phyloP scores from a whole-genome alignment of 2,797 vertebrate species.

The Enteromius fasciolatus region DNA sequence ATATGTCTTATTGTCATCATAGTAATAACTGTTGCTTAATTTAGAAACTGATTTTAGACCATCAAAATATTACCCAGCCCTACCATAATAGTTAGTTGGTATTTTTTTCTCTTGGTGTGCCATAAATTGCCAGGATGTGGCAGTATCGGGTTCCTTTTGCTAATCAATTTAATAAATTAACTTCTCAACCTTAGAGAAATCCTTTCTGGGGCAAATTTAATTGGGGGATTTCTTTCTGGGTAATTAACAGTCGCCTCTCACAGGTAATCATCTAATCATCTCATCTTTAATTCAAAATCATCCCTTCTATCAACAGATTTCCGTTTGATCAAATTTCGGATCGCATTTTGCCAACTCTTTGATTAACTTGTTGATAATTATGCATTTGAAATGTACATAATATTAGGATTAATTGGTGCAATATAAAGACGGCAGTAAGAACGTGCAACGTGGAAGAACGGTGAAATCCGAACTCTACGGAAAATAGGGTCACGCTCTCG shows the following conservation, averaged over 20 bases:
- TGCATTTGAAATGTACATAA: neutral
- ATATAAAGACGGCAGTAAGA: neutral
- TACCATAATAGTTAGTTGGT: neutral
- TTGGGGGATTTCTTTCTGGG: neutral
- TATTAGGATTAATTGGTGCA: neutral
- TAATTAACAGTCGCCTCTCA: conserved; percentile 8
- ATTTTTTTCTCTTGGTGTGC: neutral
- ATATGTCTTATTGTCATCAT: neutral
- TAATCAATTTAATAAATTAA: conserved; percentile 24
- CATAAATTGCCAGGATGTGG: conserved; percentile 23
- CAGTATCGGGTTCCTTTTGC: conserved; percentile 24
- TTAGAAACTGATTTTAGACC: neutral
- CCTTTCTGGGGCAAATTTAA: conserved; percentile 9
- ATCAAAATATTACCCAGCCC: conserved; percentile 18
- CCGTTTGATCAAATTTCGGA: neutral
- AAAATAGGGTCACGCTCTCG: conserved; percentile 36
- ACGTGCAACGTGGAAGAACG: neutral
- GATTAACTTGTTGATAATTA: neutral
- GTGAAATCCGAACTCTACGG: conserved; percentile 9
- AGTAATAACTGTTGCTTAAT: neutral
- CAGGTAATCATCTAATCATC: conserved; percentile 23
- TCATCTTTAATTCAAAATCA: conserved; percentile 28
- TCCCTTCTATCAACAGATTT: conserved; percentile 6
- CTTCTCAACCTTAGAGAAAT: conserved; percentile 14
- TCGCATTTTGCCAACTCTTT: conserved; percentile 1